These are phyloP conservation scores for Piaya cayana DNA, from an alignment of 2,113 vertebrate genomes.

Conservation along the genomic window DNA sequence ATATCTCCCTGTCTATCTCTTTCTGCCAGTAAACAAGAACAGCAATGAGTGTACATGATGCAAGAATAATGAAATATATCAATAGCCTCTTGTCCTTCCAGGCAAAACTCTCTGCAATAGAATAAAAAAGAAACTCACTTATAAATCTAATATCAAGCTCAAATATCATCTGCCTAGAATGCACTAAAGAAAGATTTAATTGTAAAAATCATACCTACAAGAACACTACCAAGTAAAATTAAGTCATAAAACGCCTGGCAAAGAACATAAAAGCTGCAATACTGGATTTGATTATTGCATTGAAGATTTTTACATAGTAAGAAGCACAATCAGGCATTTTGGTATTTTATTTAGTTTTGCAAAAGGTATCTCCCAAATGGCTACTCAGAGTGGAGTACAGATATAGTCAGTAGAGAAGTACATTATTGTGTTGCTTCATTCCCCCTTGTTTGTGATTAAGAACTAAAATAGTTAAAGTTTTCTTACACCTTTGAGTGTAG, in stretches of 20 bases:
- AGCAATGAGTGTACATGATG: background rate
- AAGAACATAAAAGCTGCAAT: background rate
- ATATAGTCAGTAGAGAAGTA: background rate
- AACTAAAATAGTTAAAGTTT: background rate
- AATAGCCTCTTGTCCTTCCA: background rate
- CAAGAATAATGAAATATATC: background rate
- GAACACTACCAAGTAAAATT: background rate
- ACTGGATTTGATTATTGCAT: background rate
- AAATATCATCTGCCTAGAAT: background rate
- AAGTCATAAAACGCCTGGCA: background rate
- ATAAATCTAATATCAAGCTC: background rate
- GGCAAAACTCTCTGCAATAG: background rate
- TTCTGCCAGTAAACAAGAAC: background rate
- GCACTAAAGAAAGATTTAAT: background rate
- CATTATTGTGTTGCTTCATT: background rate
- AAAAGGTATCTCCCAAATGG: background rate
- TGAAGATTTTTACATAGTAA: background rate
- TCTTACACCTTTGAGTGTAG: background rate
- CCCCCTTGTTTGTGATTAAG: background rate
- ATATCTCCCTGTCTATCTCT: background rate
- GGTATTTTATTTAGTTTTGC: background rate
- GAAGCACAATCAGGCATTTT: background rate
- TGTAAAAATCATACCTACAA: background rate
- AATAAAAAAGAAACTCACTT: background rate
- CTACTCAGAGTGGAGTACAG: background rate